Evolutionary conservation across 2,113 vertebrate genomes (phyloP).

Genomic region (Scomber scombrus): DNA sequence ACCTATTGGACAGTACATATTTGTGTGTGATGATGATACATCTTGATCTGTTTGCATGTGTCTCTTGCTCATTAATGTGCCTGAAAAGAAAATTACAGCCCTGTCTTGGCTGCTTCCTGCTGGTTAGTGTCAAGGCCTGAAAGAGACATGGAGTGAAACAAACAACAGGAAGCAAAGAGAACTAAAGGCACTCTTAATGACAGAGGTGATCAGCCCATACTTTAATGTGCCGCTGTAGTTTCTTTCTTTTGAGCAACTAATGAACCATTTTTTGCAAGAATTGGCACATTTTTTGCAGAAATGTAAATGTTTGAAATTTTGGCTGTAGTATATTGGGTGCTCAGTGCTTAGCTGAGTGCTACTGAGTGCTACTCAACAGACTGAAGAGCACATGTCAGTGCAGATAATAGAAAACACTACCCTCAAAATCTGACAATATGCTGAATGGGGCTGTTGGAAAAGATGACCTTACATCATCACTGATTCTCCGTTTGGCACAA

Average conservation of each 20-base stretch:
- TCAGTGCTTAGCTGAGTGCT: slow-evolving; percentile 33
- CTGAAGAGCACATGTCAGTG: slow-evolving; percentile 16
- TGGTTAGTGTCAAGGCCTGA: slow-evolving; percentile 36
- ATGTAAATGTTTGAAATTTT: slow-evolving; percentile 14
- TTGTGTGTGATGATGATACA: not conserved
- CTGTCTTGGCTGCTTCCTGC: slow-evolving; percentile 6
- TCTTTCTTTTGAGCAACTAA: slow-evolving; percentile 20
- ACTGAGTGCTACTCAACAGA: slow-evolving; percentile 44
- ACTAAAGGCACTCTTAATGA: slow-evolving; percentile 8
- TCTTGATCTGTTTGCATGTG: slow-evolving; percentile 2
- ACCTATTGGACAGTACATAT: slow-evolving; percentile 1
- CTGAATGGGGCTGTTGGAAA: not conserved
- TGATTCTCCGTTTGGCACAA: not conserved
- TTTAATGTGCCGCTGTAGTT: slow-evolving; percentile 1
- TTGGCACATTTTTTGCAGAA: not conserved
- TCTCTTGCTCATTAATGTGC: slow-evolving; percentile 34
- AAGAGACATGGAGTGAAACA: slow-evolving; percentile 18
- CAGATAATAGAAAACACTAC: slow-evolving; percentile 10
- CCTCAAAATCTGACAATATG: not conserved
- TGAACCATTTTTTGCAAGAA: slow-evolving; percentile 22
- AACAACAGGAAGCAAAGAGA: slow-evolving; percentile 42
- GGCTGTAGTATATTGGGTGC: not conserved
- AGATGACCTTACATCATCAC: not conserved
- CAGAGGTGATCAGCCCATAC: slow-evolving; percentile 24
- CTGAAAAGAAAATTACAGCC: slow-evolving; percentile 29